Evolutionary conservation across 2,113 vertebrate genomes (phyloP), one percentile per base, ranked within the genome.

Genomic region (Emydura subglobosa): DNA sequence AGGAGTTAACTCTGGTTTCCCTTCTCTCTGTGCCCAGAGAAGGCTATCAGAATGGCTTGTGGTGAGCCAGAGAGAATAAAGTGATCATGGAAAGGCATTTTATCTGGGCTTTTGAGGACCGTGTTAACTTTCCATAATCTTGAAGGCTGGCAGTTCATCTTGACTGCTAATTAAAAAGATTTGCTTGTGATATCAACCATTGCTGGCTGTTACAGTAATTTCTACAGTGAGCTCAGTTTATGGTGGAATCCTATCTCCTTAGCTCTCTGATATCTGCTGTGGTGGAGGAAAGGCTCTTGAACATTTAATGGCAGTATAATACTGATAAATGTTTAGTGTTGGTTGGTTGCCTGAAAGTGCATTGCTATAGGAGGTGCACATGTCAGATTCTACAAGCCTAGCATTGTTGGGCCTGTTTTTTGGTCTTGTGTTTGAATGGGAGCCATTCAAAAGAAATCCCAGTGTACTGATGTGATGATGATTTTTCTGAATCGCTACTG

Each of bases 331-430:
- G 17, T 39, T 72, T 19, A 92, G 76, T 24, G 14, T 7, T 47
- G 19, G 13, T 14, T 80, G 25, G 9, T 57, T n/a, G 1, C 81
- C 82, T 76, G 31, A 6, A 76, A 2, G 10, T 86, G 44, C 47
- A 55, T 2, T 21, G 10, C 19, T 55, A 22, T 61, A 76, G 6
- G 5, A 59, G 31, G 19, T 51, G 21, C 5, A 83, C 4, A 4
- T n/a, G 6, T 76, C 86, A 4, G 42, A 2, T 49, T 21, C 85
- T 87, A 29, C 39, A 83, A 91, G 83, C 1, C 0, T 6, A 44
- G 61, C 2, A 27, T 25, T 22, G 12, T 81, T 91, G 7, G 4
- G 83, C 47, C 39, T 88, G 0, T 0, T 89, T 57, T 78, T 13
- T 24, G 80, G 53, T 34, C 47, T 88, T 17, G 59, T 81, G 9